These are phyloP conservation scores for Tachystola acroxantha DNA, from an alignment of 2,888 invertebrate species.

Conservation along the genomic window DNA sequence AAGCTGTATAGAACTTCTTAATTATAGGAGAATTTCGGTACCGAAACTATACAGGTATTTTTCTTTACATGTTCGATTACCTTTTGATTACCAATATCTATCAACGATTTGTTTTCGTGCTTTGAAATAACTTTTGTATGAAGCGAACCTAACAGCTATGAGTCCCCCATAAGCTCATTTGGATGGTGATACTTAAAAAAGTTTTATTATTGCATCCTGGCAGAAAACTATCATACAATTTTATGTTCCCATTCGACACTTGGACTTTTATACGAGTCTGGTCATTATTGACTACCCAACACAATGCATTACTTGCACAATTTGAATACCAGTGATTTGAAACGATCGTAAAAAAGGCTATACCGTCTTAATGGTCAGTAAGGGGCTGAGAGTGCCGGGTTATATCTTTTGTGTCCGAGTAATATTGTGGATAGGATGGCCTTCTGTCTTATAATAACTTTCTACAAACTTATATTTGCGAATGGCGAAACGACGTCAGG, in stretches of 20 bases:
- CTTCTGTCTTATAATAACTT: conserved; percentile 1
- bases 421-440: conserved; percentile 2
- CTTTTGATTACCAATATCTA: no score
- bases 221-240: not conserved
- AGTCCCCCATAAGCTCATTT: no score
- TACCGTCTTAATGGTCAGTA: conserved; percentile 13
- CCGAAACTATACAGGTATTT: no score
- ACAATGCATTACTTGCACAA: not conserved
- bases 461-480: conserved; percentile 1
- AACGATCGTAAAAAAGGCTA: conserved; percentile 11
- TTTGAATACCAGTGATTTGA: conserved; percentile 14
- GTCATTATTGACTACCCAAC: not conserved
- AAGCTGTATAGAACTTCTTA: no score
- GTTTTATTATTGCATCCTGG: no score
- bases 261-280: not conserved
- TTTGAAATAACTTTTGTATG: no score
- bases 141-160: no score
- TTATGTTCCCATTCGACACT: not conserved
- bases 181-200: no score
- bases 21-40: no score
- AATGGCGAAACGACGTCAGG: not conserved
- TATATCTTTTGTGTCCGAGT: conserved; percentile 13
- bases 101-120: no score
- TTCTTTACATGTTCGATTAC: no score
- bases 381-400: conserved; percentile 9